Conservation (phyloP, 2,888 invertebrate genomes). For the Synergus gifuensis region DNA sequence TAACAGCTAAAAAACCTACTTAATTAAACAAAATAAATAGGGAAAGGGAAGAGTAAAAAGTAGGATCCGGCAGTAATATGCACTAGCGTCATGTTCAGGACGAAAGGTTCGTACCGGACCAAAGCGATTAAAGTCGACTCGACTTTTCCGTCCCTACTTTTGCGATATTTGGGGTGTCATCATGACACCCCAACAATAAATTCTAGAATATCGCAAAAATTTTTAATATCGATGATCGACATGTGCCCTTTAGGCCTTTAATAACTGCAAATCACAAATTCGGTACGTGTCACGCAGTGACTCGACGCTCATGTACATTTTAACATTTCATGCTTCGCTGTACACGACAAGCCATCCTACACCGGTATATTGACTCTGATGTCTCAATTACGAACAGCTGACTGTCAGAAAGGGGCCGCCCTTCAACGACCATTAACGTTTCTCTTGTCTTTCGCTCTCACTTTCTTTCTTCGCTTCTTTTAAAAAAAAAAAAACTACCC, state of each 20-base stretch:
- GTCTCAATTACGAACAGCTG: slow-evolving; percentile 55
- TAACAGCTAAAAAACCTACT: too few species aligned
- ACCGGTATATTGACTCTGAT: slow-evolving; percentile 48
- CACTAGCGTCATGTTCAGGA: too few species aligned
- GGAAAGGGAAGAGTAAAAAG: too few species aligned
- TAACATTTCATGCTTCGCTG: slow-evolving; percentile 53
- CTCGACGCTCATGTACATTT: slow-evolving; percentile 34
- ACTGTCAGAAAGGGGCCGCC: slow-evolving; percentile 30
- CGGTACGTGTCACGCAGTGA: slow-evolving; percentile 38
- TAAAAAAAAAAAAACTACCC: slow-evolving; percentile 23
- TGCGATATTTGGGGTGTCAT: too few species aligned
- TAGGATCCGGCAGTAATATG: too few species aligned
- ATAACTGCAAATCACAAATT: slow-evolving; percentile 8
- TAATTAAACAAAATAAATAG: too few species aligned
- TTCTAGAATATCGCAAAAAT: neutral
- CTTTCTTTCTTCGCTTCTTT: slow-evolving; percentile 20
- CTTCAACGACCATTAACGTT: slow-evolving; percentile 32
- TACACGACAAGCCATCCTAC: slow-evolving; percentile 46
- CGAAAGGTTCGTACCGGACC: too few species aligned
- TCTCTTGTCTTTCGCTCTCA: slow-evolving; percentile 33
- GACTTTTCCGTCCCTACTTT: too few species aligned
- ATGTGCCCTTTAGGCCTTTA: neutral
- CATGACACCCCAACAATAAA: neutral
- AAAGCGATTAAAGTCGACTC: too few species aligned
- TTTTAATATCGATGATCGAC: neutral